Percentiles rank a stretch among this genome's conserved stretches.
Conservation (phyloP, 35 echinoderm and acorn worm species). For the Ophioderma brevispina region DNA sequence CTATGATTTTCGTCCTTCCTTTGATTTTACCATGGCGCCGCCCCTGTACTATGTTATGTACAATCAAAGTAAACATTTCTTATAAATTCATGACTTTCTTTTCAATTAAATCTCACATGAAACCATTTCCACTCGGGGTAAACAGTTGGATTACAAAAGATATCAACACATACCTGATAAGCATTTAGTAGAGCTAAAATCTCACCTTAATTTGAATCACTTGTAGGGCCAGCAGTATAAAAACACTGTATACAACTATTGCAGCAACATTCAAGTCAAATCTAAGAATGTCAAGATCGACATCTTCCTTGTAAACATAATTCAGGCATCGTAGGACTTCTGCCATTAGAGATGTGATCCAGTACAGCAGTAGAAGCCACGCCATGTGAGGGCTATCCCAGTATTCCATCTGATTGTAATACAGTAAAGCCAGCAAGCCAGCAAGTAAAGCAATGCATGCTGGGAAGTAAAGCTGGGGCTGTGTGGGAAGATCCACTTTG, state of each 20-base stretch:
- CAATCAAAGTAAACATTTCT: too few relatives aligned
- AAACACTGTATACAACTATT: slow-evolving; percentile 52
- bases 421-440: slow-evolving; percentile 54
- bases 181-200: too few relatives aligned
- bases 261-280: slow-evolving; percentile 64
- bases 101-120: too few relatives aligned
- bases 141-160: too few relatives aligned
- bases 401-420: slow-evolving; percentile 77
- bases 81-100: too few relatives aligned
- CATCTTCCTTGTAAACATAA: slow-evolving; percentile 12
- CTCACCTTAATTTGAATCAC: slow-evolving; percentile 61
- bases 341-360: slow-evolving; percentile 50
- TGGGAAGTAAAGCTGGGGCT: slow-evolving; percentile 69
- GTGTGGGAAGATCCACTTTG: slow-evolving; percentile 18
- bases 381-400: slow-evolving; percentile 67
- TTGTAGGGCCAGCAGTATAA: slow-evolving; percentile 58
- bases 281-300: slow-evolving; percentile 31
- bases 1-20: too few relatives aligned
- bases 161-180: too few relatives aligned
- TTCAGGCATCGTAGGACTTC: slow-evolving; percentile 42
- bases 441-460: slow-evolving; percentile 32
- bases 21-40: too few relatives aligned
- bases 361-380: slow-evolving; percentile 65
- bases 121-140: too few relatives aligned
- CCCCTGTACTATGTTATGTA: too few relatives aligned